These are phyloP conservation scores for Anolis sagrei DNA, from an alignment of 2,113 vertebrate species.

Conservation along the genomic window DNA sequence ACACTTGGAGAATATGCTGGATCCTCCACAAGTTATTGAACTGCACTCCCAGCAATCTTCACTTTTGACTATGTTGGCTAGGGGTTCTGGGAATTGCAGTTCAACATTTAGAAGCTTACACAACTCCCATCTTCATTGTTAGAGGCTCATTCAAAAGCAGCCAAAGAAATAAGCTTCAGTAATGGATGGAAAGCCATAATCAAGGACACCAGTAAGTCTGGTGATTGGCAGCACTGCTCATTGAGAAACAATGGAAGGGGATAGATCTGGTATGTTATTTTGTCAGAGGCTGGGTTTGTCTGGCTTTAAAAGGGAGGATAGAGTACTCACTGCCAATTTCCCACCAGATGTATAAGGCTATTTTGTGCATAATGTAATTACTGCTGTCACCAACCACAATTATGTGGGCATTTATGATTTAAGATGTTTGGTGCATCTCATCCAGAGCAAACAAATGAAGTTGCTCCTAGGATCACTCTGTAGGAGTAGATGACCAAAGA, in stretches of 20 bases:
- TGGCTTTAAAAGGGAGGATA: not conserved
- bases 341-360: not conserved
- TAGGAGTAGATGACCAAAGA: not conserved
- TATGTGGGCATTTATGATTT: not conserved
- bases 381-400: not conserved
- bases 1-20: too few relatives aligned
- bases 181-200: not conserved
- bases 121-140: too few relatives aligned
- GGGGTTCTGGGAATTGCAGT: too few relatives aligned
- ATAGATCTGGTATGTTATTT: not conserved
- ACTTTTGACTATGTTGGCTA: too few relatives aligned
- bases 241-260: not conserved
- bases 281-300: not conserved
- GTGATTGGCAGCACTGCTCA: not conserved
- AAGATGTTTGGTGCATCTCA: not conserved
- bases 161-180: not conserved
- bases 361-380: not conserved
- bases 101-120: too few relatives aligned
- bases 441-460: fast-evolving
- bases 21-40: too few relatives aligned
- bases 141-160: too few relatives aligned
- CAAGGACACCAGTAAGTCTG: not conserved
- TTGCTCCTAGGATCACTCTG: conserved; percentile 8
- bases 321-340: not conserved
- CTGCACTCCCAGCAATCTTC: too few relatives aligned